A percentile compares a stretch with the other conserved stretches of the same genome.
Evolutionary conservation across 2,113 vertebrate species (phyloP).

Genomic region (Pao palembangensis): DNA sequence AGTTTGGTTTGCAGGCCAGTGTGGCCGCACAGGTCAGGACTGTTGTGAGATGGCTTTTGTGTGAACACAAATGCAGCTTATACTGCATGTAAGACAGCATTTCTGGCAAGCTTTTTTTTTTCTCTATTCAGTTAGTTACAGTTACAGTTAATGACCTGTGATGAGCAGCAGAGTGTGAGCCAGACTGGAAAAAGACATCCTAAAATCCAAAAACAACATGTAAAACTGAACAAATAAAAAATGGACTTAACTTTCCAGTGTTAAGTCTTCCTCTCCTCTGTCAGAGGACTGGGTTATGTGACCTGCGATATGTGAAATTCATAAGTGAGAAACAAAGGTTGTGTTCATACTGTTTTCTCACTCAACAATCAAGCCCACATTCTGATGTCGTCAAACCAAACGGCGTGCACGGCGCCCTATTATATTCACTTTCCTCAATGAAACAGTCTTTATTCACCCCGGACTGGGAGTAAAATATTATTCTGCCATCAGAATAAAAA

Average conservation of each 20-base stretch:
- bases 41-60: conserved; percentile 55
- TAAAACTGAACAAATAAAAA: not conserved
- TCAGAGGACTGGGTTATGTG: conserved; percentile 25
- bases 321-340: conserved; percentile 64
- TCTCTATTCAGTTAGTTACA: too few relatives aligned
- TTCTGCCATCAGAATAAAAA: not conserved
- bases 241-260: too few relatives aligned
- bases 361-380: conserved; percentile 72
- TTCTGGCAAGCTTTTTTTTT: not conserved
- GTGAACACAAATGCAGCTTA: conserved; percentile 39
- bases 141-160: too few relatives aligned
- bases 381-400: conserved; percentile 72
- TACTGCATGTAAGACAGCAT: conserved; percentile 35
- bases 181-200: not conserved
- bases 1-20: conserved; percentile 15
- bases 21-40: too few relatives aligned
- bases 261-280: conserved; percentile 17
- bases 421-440: conserved; percentile 5
- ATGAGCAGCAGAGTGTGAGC: not conserved
- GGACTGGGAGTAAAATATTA: not conserved
- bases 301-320: conserved; percentile 58
- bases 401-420: conserved; percentile 45
- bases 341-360: conserved; percentile 40
- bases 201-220: too few relatives aligned
- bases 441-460: conserved; percentile 1